Conservation (phyloP, 1,140 invertebrate genomes). For the Venturia canescens region DNA sequence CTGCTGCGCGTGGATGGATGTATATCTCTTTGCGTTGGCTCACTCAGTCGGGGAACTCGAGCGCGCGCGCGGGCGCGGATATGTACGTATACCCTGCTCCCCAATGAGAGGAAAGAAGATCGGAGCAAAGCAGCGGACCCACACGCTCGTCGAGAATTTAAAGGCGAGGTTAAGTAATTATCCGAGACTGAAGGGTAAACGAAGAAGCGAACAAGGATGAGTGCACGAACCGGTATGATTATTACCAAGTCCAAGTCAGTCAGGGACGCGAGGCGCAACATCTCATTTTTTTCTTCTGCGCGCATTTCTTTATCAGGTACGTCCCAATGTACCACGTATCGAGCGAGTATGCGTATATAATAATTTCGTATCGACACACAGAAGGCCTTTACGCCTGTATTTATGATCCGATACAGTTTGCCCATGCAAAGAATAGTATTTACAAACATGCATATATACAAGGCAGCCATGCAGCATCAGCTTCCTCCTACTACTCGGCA, state of each 20-base stretch:
- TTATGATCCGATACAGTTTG: not conserved
- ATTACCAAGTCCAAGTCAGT: not conserved
- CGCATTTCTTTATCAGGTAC: too few relatives aligned
- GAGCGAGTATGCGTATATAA: too few relatives aligned
- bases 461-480: not conserved
- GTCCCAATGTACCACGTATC: too few relatives aligned
- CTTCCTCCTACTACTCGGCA: constrained; percentile 3
- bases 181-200: constrained; percentile 38
- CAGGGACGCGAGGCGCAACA: not conserved
- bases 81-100: not conserved
- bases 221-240: not conserved
- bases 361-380: too few relatives aligned
- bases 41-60: not conserved
- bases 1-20: constrained; percentile 32
- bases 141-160: constrained; percentile 39
- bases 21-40: not conserved
- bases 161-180: constrained; percentile 46
- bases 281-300: not conserved
- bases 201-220: not conserved
- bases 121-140: not conserved
- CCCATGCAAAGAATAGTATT: not conserved
- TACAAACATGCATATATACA: not conserved
- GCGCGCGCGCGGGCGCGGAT: too few relatives aligned
- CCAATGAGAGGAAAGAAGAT: not conserved
- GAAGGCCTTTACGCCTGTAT: too few relatives aligned